A percentile compares a stretch with the other conserved stretches of the same genome.
Conservation (phyloP, 2,888 invertebrate genomes). For the Cybosia mesomella region DNA sequence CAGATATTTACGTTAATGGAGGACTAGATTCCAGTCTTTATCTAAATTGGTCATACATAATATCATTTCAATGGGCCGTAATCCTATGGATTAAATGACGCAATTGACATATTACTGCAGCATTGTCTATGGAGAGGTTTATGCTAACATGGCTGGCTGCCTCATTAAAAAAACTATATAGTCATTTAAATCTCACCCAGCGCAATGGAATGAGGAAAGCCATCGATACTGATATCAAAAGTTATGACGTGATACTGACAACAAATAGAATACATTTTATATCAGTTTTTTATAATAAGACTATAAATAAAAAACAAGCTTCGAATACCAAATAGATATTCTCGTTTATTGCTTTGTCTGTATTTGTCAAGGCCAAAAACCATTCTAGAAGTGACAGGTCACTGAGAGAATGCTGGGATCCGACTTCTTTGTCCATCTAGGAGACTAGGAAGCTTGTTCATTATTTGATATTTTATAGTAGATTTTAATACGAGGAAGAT, state of each 20-base stretch:
- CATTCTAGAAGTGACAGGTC: conserved; percentile 13
- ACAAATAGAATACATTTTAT: background rate
- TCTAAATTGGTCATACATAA: background rate
- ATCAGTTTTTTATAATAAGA: background rate
- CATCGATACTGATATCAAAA: background rate
- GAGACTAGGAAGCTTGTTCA: conserved; percentile 37
- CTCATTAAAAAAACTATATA: too few relatives aligned
- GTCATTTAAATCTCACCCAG: background rate
- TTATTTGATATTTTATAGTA: background rate
- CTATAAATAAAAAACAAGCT: background rate
- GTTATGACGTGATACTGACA: background rate
- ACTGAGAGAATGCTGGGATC: conserved; percentile 40
- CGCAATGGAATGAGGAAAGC: conserved; percentile 9
- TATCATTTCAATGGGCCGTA: background rate
- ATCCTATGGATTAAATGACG: background rate
- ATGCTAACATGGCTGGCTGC: too few relatives aligned
- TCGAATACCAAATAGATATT: conserved; percentile 9
- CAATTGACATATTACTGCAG: too few relatives aligned
- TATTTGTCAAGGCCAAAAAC: conserved; percentile 29
- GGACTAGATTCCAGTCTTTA: background rate
- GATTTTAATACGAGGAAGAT: too few relatives aligned
- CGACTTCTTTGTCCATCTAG: conserved; percentile 39
- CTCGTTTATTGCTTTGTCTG: conserved; percentile 23
- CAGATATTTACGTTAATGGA: background rate
- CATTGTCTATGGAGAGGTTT: too few relatives aligned